Conservation (phyloP, 2,888 invertebrate species). For the Oeneis ivallda region DNA sequence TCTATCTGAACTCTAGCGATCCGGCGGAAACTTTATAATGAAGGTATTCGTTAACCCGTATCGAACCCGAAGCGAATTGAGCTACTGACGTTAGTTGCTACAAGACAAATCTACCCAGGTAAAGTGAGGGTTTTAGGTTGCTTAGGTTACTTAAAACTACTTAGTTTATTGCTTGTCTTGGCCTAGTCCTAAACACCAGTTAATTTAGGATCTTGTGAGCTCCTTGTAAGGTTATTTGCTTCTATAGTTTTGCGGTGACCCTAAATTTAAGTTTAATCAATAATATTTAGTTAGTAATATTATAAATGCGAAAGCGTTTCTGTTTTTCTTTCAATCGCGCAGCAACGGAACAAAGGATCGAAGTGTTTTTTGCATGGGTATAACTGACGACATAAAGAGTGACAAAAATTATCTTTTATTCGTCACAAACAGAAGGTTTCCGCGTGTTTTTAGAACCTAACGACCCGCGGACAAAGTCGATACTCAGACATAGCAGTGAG, state of each 20-base stretch:
- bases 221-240: not conserved
- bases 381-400: too few relatives aligned
- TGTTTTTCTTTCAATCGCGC: too few relatives aligned
- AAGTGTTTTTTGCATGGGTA: too few relatives aligned
- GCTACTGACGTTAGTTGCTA: constrained; percentile 5
- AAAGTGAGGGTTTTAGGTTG: not conserved
- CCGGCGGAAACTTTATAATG: constrained; percentile 24
- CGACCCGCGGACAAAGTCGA: too few relatives aligned
- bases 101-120: constrained; percentile 14
- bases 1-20: constrained; percentile 7
- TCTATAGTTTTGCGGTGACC: not conserved
- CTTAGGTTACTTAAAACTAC: constrained; percentile 1
- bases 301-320: too few relatives aligned
- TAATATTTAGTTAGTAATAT: too few relatives aligned
- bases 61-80: not conserved
- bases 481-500: too few relatives aligned
- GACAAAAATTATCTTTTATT: too few relatives aligned
- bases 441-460: too few relatives aligned
- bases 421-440: too few relatives aligned
- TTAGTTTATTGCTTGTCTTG: constrained; percentile 2
- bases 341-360: too few relatives aligned
- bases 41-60: constrained; percentile 26
- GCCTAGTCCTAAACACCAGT: not conserved
- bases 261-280: too few relatives aligned
- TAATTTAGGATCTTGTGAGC: not conserved